Evolutionary conservation across 2,113 vertebrate species (phyloP), one percentile per base, ranked within the genome.

Genomic region (Tringa solitaria): DNA sequence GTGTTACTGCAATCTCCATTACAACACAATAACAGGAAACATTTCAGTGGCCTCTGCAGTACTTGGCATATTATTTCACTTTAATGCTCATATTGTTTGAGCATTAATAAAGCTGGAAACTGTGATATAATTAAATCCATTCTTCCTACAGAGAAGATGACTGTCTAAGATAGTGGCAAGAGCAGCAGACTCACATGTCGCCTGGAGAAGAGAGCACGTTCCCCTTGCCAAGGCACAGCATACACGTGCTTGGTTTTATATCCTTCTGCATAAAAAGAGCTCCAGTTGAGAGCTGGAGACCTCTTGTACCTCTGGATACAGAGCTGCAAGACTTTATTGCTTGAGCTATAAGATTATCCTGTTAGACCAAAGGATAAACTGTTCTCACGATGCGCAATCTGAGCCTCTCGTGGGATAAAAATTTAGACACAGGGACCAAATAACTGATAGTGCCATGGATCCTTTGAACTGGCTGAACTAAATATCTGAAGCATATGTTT

Each of bases 1-100:
- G 65, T 8, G 78, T 86, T 96, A 56, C 97, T 97, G 93, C 69
- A 12, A 85, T 95, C 90, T 92, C 92, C 96, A 93, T 91, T 87
- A 69, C 28, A 79, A 80, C 89, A 96, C 97, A 95, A 97, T 97
- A 97, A 96, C 98, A 98, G 98, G 98, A 98, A 98, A 93, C 63
- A 21, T 96, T 96, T 96, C 83, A 33, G 72, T 94, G 97, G 95
- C 96, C 96, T 93, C 91, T 77, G 61, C 93, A 90, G 95, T 84
- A 90, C 97, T 95, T 84, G 93, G 92, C 75, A 23, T 93, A 86
- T 89, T 91, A 91, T 80, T 97, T 96, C 97, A 96, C 93, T 92
- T 74, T 87, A 93, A 95, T 94, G 88, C 97, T 95, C 69, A 73
- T 96, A 90, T 93, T 91, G 95, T 97, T 95, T 90, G 86, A 89